Conservation (phyloP, 2,113 vertebrate genomes). For the Forbesichthys papilliferus region DNA sequence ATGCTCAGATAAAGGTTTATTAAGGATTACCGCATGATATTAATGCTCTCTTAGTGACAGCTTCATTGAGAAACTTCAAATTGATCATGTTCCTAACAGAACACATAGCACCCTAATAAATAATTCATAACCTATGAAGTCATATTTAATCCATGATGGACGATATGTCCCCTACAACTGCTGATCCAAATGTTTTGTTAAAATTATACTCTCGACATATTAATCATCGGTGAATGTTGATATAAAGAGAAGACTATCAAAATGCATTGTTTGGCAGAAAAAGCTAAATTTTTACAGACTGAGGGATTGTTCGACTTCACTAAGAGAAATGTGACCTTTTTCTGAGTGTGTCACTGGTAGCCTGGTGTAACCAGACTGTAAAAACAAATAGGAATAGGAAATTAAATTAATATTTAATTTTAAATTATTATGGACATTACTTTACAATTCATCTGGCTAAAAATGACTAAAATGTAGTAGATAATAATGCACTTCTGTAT, state of each 20-base stretch:
- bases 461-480: too few species aligned
- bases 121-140: slow-evolving; percentile 42
- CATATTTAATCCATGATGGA: slow-evolving; percentile 56
- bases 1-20: neutral
- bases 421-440: too few species aligned
- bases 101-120: slow-evolving; percentile 21
- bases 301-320: slow-evolving; percentile 30
- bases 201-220: slow-evolving; percentile 49
- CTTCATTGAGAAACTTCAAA: too few species aligned
- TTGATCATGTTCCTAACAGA: too few species aligned
- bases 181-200: slow-evolving; percentile 48
- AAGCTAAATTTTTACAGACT: slow-evolving; percentile 35
- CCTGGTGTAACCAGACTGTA: too few species aligned
- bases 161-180: slow-evolving; percentile 47
- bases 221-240: slow-evolving; percentile 65
- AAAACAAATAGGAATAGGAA: too few species aligned
- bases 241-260: slow-evolving; percentile 49
- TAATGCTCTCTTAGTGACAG: neutral
- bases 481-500: too few species aligned
- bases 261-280: slow-evolving; percentile 52
- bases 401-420: too few species aligned
- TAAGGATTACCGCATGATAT: too few species aligned
- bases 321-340: slow-evolving; percentile 43
- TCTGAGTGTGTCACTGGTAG: slow-evolving; percentile 8
- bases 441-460: too few species aligned